Percentiles rank a stretch among this genome's conserved stretches.
These are phyloP conservation scores for Parauchenoglanis ngamensis DNA, from an alignment of 2,797 vertebrate genomes.

Conservation along the genomic window DNA sequence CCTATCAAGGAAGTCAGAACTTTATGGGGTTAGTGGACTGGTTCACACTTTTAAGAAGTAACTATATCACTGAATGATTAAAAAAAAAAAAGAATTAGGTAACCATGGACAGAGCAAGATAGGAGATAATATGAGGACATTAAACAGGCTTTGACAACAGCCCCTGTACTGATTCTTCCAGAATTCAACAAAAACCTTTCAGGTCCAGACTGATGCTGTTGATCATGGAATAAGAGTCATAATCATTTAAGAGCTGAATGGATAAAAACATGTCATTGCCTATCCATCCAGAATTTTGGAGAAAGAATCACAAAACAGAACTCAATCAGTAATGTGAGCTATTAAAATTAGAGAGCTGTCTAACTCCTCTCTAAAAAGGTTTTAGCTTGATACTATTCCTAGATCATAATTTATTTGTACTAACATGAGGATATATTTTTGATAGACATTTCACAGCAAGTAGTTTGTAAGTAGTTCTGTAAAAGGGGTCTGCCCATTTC, in stretches of 20 bases:
- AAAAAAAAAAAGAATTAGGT: background rate
- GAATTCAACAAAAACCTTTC: background rate
- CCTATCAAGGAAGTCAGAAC: background rate
- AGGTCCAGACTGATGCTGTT: background rate
- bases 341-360: too few species aligned
- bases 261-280: background rate
- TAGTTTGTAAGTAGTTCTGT: background rate
- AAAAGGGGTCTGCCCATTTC: background rate
- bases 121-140: background rate
- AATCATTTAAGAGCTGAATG: background rate
- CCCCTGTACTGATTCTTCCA: background rate
- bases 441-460: background rate
- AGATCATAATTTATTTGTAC: too few species aligned
- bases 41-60: background rate
- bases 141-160: background rate
- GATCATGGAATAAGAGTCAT: background rate
- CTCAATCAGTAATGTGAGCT: too few species aligned
- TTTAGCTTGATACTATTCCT: too few species aligned
- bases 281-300: background rate
- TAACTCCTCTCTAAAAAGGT: too few species aligned
- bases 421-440: background rate
- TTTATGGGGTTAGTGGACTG: background rate
- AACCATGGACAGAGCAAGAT: too few species aligned
- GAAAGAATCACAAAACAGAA: background rate
- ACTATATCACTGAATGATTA: background rate